Conservation (phyloP, 30 jellyfish, hydroid and myxozoan species). For the Phacellophora camtschatica region DNA sequence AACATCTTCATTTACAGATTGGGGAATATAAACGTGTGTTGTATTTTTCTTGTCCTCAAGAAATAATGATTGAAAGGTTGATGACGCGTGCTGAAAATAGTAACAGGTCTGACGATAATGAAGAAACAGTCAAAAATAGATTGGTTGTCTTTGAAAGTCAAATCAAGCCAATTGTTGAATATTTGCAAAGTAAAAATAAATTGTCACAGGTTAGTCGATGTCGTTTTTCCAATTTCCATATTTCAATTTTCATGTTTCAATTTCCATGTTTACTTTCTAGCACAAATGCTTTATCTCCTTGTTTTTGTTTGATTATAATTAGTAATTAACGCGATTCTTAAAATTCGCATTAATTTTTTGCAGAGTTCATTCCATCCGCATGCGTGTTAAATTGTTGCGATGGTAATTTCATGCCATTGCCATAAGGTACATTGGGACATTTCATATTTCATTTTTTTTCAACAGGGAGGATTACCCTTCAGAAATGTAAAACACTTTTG, state of each 20-base stretch:
- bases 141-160: conserved; percentile 71
- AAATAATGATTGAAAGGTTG: conserved; percentile 65
- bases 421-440: too few relatives aligned
- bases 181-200: conserved; percentile 45
- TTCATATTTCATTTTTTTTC: too few relatives aligned
- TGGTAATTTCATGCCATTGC: too few relatives aligned
- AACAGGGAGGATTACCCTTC: too few relatives aligned
- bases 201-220: conserved; percentile 57
- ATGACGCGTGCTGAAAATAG: conserved; percentile 81
- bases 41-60: conserved; percentile 59
- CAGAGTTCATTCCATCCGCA: background rate
- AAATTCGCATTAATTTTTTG: too few relatives aligned
- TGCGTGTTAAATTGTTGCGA: background rate
- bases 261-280: too few relatives aligned
- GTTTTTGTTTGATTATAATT: too few relatives aligned
- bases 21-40: conserved; percentile 52
- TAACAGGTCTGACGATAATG: conserved; percentile 94
- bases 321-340: too few relatives aligned
- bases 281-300: too few relatives aligned
- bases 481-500: too few relatives aligned
- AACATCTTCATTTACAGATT: too few relatives aligned
- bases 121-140: conserved; percentile 85
- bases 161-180: conserved; percentile 75
- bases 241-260: background rate
- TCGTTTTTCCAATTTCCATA: background rate